Percentiles rank a stretch among this genome's conserved stretches.
Conservation (phyloP, 2,888 invertebrate genomes). For the Eupeodes luniger region DNA sequence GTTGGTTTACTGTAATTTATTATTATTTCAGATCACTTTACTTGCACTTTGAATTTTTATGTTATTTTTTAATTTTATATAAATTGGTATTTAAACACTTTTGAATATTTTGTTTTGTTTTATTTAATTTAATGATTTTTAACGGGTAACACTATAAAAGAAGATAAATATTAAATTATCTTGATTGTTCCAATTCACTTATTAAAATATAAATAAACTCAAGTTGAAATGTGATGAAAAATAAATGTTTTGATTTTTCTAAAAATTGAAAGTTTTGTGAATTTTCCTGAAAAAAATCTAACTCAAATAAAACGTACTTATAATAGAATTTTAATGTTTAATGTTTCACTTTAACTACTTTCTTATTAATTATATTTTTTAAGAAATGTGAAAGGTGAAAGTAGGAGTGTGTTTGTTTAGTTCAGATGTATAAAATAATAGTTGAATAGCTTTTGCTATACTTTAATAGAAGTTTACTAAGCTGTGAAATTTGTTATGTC, state of each 20-base stretch:
- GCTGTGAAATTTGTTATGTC: no score
- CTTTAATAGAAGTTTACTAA: no score
- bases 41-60: constrained; percentile 38
- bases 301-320: no score
- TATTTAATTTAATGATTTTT: constrained; percentile 3
- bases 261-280: background rate
- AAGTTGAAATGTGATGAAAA: constrained; percentile 39
- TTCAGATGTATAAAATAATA: no score
- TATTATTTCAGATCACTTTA: constrained; percentile 36
- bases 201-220: constrained; percentile 8
- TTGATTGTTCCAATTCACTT: background rate
- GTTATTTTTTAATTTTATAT: background rate
- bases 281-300: no score
- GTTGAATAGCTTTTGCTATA: no score
- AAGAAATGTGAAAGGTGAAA: no score
- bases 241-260: background rate
- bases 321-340: no score
- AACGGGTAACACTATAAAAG: constrained; percentile 29
- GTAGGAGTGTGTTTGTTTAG: no score
- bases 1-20: constrained; percentile 14
- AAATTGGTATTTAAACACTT: constrained; percentile 31
- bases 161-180: background rate
- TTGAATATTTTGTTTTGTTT: background rate
- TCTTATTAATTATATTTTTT: no score
- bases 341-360: no score